These are phyloP conservation scores for Mycalesis mineus DNA, from an alignment of 2,888 invertebrate genomes.

Conservation along the genomic window DNA sequence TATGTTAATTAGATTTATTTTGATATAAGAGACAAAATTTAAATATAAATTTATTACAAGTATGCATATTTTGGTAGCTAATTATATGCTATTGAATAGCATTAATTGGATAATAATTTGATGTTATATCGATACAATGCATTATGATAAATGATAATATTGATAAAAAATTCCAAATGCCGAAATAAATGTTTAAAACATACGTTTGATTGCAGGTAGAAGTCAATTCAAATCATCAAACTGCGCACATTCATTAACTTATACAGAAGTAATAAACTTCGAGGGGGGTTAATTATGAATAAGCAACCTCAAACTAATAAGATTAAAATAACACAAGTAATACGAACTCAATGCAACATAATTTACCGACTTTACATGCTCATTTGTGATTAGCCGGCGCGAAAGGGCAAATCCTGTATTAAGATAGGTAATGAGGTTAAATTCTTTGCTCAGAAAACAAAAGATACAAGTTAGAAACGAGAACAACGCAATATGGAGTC, in stretches of 20 bases:
- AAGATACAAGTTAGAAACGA: slow-evolving; percentile 41
- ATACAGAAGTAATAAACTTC: slow-evolving; percentile 75
- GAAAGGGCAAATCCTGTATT: slow-evolving; percentile 79
- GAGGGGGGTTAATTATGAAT: slow-evolving; percentile 77
- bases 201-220: slow-evolving; percentile 24
- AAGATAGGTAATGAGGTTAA: slow-evolving; percentile 80
- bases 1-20: no score
- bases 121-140: slow-evolving; percentile 17
- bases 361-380: slow-evolving; percentile 77
- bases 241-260: slow-evolving; percentile 56
- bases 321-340: slow-evolving; percentile 64
- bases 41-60: background rate
- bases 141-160: slow-evolving; percentile 26
- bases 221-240: slow-evolving; percentile 52
- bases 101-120: slow-evolving; percentile 22
- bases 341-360: slow-evolving; percentile 75
- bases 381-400: slow-evolving; percentile 78
- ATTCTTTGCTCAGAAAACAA: slow-evolving; percentile 48
- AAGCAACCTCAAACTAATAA: slow-evolving; percentile 62
- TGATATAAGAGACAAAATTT: background rate
- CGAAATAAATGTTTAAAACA: slow-evolving; percentile 16
- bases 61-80: background rate
- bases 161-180: slow-evolving; percentile 21
- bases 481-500: slow-evolving; percentile 51
- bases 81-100: slow-evolving; percentile 10